A percentile compares a stretch with the other conserved stretches of the same genome.
These are phyloP conservation scores for Leptinotarsa defecta DNA, from an alignment of 1,140 invertebrate species.

Conservation along the genomic window DNA sequence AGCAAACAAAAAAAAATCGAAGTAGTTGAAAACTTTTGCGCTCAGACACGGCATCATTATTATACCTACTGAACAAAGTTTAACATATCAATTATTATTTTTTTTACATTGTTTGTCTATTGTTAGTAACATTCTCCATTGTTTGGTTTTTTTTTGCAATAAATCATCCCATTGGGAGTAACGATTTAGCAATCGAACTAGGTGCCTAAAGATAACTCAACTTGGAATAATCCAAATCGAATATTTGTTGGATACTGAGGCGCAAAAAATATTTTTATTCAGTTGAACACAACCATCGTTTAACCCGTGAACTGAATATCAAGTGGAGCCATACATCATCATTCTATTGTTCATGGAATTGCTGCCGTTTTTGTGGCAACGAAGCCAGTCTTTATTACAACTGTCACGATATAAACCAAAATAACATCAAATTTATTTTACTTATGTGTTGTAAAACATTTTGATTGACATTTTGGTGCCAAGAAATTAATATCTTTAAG, in stretches of 20 bases:
- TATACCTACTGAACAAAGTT: background rate
- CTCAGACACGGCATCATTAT: background rate
- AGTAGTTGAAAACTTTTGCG: background rate
- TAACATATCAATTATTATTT: background rate
- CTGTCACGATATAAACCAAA: background rate
- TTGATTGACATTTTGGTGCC: background rate
- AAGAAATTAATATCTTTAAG: background rate
- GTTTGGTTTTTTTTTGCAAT: background rate
- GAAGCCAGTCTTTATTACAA: background rate
- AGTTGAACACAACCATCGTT: background rate
- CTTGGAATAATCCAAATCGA: background rate
- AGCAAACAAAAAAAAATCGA: background rate
- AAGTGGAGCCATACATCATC: conserved; percentile 5
- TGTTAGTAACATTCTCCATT: background rate
- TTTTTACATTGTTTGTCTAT: background rate
- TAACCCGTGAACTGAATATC: background rate
- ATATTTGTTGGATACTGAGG: background rate
- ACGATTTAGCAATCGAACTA: background rate
- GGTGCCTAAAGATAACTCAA: background rate
- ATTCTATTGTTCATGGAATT: background rate
- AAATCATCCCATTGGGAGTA: background rate
- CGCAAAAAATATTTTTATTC: background rate
- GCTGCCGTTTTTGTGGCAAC: background rate
- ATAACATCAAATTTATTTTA: background rate
- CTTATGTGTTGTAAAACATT: background rate